These are phyloP conservation scores for Atethmia centrago DNA, from an alignment of 2,888 invertebrate genomes.

Conservation along the genomic window DNA sequence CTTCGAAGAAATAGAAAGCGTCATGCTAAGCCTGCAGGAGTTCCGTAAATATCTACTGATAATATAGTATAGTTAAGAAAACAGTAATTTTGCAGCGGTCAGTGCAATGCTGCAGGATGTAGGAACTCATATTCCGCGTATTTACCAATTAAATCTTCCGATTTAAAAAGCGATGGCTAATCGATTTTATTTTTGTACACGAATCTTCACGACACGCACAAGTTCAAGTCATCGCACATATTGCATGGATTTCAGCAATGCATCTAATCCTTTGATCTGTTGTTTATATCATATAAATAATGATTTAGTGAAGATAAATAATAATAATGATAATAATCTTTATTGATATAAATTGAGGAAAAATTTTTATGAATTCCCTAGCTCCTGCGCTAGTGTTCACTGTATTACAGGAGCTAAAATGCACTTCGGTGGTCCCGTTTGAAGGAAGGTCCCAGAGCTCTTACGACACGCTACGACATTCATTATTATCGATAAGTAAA, in stretches of 20 bases:
- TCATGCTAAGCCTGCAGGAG: not conserved
- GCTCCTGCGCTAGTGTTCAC: no score
- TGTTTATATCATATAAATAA: not conserved
- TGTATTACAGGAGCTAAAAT: no score
- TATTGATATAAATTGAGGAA: no score
- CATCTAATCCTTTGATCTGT: not conserved
- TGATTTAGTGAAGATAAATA: not conserved
- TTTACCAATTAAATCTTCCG: not conserved
- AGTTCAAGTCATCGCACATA: not conserved
- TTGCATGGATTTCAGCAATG: not conserved
- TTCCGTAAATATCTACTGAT: not conserved
- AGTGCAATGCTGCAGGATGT: constrained; percentile 2
- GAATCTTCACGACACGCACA: not conserved
- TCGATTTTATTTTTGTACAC: constrained; percentile 12
- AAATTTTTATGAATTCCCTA: no score
- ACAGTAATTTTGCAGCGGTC: constrained; percentile 9
- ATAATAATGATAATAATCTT: no score
- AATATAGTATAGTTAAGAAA: constrained; percentile 4
- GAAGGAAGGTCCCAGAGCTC: not conserved
- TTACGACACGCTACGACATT: not conserved
- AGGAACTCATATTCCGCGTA: constrained; percentile 16
- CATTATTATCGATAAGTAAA: not conserved
- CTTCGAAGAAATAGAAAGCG: no score
- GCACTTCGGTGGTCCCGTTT: not conserved
- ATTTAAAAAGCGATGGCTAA: not conserved